These are phyloP conservation scores for Manis pentadactyla DNA, from an alignment of 2,797 vertebrate genomes.

Conservation along the genomic window DNA sequence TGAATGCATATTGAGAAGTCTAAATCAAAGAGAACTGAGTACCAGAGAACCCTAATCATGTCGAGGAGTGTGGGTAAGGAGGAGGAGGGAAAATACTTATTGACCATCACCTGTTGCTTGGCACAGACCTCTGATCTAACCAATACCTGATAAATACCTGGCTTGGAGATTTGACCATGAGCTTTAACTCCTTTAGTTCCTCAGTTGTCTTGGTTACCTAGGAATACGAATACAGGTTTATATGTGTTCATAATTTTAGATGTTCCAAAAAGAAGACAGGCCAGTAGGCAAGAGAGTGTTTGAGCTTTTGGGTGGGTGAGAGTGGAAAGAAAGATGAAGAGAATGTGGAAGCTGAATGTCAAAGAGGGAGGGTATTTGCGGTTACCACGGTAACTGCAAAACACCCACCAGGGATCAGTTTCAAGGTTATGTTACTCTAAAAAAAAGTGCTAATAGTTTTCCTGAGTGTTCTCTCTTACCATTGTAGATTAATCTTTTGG, in stretches of 20 bases:
- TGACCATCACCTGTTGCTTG: background rate
- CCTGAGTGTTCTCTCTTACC: background rate
- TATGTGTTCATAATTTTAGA: background rate
- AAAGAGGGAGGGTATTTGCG: background rate
- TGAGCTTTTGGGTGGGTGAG: background rate
- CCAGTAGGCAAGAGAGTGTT: background rate
- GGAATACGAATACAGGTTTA: background rate
- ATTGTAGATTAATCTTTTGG: background rate
- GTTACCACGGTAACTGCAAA: background rate
- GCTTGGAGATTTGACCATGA: background rate
- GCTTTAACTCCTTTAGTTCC: background rate
- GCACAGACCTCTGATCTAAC: background rate
- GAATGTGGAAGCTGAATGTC: background rate
- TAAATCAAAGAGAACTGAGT: background rate
- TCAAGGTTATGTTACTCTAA: background rate
- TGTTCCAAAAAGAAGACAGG: background rate
- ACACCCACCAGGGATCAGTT: background rate
- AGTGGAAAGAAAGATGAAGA: background rate
- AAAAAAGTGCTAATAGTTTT: background rate
- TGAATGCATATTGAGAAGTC: slow-evolving; percentile 1
- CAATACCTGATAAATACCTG: background rate
- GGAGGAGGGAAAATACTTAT: background rate
- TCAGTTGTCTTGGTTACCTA: background rate
- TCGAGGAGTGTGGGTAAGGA: background rate
- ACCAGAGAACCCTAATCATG: background rate